phyloP scores from a whole-genome alignment of 2,888 invertebrate genomes.

The Eubasilissa splendida region DNA sequence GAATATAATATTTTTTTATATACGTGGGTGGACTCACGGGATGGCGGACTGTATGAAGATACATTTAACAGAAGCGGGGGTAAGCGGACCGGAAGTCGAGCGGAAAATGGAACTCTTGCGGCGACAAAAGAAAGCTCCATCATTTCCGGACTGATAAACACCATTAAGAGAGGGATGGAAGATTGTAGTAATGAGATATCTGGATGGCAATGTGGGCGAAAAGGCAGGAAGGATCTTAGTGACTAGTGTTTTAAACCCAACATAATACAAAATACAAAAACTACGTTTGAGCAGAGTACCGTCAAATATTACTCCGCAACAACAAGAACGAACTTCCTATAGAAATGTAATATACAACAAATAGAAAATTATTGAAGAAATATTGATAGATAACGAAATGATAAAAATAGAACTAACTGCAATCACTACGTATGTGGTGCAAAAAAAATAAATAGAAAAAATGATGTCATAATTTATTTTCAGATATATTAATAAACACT shows the following conservation, averaged over 20 bases:
- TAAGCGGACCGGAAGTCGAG: constrained; percentile 55
- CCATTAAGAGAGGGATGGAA: constrained; percentile 56
- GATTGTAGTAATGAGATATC: not conserved
- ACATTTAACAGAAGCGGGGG: constrained; percentile 39
- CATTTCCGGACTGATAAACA: constrained; percentile 59
- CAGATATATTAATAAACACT: not conserved
- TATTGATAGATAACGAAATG: not conserved
- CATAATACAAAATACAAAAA: too few species aligned
- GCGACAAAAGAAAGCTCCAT: constrained; percentile 59
- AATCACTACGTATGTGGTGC: too few species aligned
- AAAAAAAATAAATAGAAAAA: too few species aligned
- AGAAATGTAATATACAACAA: not conserved
- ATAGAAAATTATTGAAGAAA: not conserved
- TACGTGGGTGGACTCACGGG: too few species aligned
- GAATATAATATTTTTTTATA: too few species aligned
- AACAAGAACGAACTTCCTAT: not conserved
- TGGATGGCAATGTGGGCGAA: not conserved
- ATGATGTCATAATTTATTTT: not conserved
- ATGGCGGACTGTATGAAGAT: not conserved
- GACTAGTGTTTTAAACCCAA: not conserved
- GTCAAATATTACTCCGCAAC: too few species aligned
- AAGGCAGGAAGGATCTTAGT: not conserved
- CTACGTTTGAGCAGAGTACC: not conserved
- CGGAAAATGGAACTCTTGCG: constrained; percentile 59
- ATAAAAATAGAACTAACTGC: not conserved